These are phyloP conservation scores for Elephas maximus DNA, from an alignment of 2,113 vertebrate genomes.

Conservation along the genomic window DNA sequence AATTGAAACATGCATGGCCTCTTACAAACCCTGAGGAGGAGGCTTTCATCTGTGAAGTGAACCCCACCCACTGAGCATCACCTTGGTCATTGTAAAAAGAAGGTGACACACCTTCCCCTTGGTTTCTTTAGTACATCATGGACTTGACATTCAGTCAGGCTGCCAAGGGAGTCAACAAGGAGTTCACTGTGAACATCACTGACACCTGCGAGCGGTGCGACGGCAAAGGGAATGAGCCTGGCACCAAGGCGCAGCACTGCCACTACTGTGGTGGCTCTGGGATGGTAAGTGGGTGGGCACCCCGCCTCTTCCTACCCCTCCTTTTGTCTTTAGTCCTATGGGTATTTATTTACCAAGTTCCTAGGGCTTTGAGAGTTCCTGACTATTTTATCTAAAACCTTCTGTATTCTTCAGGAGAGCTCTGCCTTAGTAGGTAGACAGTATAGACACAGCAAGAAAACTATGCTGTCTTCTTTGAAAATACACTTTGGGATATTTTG, in stretches of 20 bases:
- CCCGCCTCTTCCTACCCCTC: rapidly evolving
- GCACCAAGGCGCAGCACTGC: conserved; percentile 95
- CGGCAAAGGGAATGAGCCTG: conserved; percentile 95
- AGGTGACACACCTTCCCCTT: neutral
- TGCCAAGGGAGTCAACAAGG: conserved; percentile 98
- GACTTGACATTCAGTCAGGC: conserved; percentile 98
- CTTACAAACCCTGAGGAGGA: neutral
- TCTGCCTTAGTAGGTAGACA: neutral
- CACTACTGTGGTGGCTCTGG: conserved; percentile 95
- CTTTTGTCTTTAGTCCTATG: neutral
- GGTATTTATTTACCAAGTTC: neutral
- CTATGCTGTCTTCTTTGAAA: neutral
- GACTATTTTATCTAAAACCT: neutral
- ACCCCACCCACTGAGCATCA: neutral
- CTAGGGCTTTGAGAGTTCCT: neutral
- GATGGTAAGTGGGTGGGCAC: conserved; percentile 91
- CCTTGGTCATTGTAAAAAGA: neutral
- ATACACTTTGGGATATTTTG: neutral
- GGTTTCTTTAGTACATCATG: conserved; percentile 93
- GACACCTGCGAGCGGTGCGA: conserved; percentile 94
- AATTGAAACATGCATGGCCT: neutral
- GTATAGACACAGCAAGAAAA: neutral
- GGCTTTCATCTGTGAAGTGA: neutral
- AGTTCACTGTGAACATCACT: conserved; percentile 93
- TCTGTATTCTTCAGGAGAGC: neutral